phyloP scores from a whole-genome alignment of 1,140 invertebrate genomes.

The Drosophila ananassae region DNA sequence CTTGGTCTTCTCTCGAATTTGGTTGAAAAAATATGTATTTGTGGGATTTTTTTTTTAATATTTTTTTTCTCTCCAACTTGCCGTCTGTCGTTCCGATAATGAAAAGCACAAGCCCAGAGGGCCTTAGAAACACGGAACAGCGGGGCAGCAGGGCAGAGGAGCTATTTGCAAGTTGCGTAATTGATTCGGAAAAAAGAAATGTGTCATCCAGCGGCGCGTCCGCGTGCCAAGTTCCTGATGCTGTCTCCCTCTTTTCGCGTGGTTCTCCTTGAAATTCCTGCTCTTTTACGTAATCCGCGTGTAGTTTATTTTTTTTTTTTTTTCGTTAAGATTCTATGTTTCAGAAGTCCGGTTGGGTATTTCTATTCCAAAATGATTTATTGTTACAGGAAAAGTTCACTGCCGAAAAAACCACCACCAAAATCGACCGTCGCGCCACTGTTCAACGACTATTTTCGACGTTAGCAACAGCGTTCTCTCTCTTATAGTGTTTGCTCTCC shows the following conservation, averaged over 20 bases:
- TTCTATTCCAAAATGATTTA: constrained; percentile 47
- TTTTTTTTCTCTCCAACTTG: constrained; percentile 54
- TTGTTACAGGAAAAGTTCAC: constrained; percentile 71
- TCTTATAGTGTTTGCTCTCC: constrained; percentile 48
- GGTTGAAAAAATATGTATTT: constrained; percentile 65
- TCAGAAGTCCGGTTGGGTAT: constrained; percentile 11
- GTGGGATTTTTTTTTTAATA: constrained; percentile 38
- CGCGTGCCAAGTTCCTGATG: constrained; percentile 66
- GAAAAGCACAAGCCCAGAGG: constrained; percentile 64
- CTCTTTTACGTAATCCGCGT: constrained; percentile 74
- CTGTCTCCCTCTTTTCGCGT: constrained; percentile 40
- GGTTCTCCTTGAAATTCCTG: constrained; percentile 21
- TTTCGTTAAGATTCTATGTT: constrained; percentile 10
- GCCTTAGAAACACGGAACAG: constrained; percentile 58
- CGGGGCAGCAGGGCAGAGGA: constrained; percentile 31
- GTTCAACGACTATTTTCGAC: constrained; percentile 71
- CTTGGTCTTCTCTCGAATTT: constrained; percentile 51
- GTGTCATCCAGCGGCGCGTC: constrained; percentile 65
- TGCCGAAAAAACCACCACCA: constrained; percentile 61
- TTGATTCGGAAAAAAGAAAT: constrained; percentile 69
- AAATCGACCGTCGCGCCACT: constrained; percentile 58
- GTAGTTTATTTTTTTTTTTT: neutral
- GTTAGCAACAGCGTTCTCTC: constrained; percentile 70
- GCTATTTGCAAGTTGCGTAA: constrained; percentile 81
- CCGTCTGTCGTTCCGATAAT: constrained; percentile 61